Evolutionary conservation across 2,797 vertebrate species (phyloP).

Genomic region (Betta splendens): DNA sequence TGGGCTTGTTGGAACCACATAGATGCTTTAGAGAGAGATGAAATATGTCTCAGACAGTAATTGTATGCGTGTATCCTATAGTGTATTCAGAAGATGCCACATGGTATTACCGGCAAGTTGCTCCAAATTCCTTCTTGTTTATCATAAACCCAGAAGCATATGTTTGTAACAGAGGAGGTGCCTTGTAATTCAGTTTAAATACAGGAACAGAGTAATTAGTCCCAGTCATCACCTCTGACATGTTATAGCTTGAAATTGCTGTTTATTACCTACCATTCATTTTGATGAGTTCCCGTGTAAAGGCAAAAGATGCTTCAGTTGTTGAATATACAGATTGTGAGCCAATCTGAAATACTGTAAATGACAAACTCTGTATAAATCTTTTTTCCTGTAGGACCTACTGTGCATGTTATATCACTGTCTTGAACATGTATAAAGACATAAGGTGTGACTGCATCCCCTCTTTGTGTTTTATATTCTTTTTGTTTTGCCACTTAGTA

Average conservation of each 20-base stretch:
- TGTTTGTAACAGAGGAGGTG: too few relatives aligned
- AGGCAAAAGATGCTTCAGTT: neutral
- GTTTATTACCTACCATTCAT: neutral
- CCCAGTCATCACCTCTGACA: neutral
- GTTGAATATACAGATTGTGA: neutral
- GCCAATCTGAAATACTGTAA: neutral
- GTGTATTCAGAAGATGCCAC: too few relatives aligned
- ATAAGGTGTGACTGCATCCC: neutral
- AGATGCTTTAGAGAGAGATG: neutral
- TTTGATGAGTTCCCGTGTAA: neutral
- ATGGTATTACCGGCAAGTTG: too few relatives aligned
- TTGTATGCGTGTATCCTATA: too few relatives aligned
- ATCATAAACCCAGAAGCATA: too few relatives aligned
- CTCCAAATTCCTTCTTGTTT: too few relatives aligned
- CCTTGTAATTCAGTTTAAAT: too few relatives aligned
- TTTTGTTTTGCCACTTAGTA: too few relatives aligned
- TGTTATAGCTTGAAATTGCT: neutral
- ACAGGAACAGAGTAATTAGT: neutral
- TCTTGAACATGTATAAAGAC: neutral
- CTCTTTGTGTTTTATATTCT: too few relatives aligned
- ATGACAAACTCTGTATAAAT: too few relatives aligned
- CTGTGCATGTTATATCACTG: neutral
- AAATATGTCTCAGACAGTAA: slow-evolving; percentile 22
- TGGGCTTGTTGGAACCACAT: slow-evolving; percentile 14
- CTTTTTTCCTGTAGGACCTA: too few relatives aligned